phyloP scores from a whole-genome alignment of 1,140 invertebrate species.

The Papilio aristodemus region DNA sequence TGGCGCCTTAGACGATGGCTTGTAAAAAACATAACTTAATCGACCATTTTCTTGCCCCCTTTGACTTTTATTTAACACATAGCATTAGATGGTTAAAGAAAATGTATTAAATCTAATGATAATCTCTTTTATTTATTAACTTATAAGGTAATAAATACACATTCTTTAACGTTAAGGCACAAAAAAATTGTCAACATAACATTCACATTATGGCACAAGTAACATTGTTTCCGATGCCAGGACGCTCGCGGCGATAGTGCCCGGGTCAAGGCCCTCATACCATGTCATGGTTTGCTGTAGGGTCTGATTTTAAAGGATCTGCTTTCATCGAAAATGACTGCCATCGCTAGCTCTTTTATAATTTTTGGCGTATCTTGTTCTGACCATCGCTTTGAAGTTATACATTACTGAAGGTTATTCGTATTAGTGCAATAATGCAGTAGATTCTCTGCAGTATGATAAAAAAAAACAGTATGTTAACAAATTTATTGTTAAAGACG shows the following conservation, averaged over 20 bases:
- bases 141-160: too few relatives aligned
- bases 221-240: slow-evolving; percentile 10
- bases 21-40: too few relatives aligned
- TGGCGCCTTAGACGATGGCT: too few relatives aligned
- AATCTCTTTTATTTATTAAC: too few relatives aligned
- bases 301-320: not conserved
- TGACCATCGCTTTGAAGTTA: not conserved
- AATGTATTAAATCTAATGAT: too few relatives aligned
- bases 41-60: too few relatives aligned
- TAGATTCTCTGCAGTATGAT: slow-evolving; percentile 4
- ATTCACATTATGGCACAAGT: slow-evolving; percentile 6
- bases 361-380: not conserved
- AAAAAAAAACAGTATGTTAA: not conserved
- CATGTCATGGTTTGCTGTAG: slow-evolving; percentile 9
- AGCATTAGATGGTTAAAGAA: too few relatives aligned
- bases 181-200: slow-evolving; percentile 15
- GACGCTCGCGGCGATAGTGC: slow-evolving; percentile 2
- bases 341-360: too few relatives aligned
- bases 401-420: not conserved
- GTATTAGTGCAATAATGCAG: not conserved
- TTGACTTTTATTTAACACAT: too few relatives aligned
- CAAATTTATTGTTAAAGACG: slow-evolving; percentile 7
- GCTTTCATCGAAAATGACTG: not conserved
- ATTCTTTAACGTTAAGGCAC: too few relatives aligned
- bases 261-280: slow-evolving; percentile 17